Conservation (phyloP, 2,797 vertebrate species). For the Zonotrichia albicollis region DNA sequence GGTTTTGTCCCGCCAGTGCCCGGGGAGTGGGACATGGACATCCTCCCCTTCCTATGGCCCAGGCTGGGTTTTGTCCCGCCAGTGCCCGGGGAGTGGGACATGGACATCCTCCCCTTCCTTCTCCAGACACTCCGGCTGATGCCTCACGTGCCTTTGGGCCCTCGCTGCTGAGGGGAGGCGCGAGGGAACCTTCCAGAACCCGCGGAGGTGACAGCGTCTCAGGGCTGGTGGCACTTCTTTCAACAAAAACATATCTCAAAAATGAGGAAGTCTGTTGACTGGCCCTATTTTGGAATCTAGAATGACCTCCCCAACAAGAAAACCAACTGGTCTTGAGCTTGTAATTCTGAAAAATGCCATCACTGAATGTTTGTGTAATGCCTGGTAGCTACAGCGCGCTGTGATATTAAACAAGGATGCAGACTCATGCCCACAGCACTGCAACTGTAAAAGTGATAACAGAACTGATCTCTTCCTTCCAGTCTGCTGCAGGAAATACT, state of each 20-base stretch:
- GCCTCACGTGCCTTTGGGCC: background rate
- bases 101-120: fast-evolving
- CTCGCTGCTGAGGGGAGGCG: fast-evolving
- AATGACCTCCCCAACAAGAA: background rate
- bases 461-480: background rate
- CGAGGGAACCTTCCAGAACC: background rate
- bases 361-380: background rate
- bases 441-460: background rate
- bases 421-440: background rate
- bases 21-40: fast-evolving
- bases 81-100: fast-evolving
- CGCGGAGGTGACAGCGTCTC: fast-evolving
- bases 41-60: too few relatives aligned
- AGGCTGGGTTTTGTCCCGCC: background rate
- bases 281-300: background rate
- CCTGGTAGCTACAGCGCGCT: background rate
- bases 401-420: background rate
- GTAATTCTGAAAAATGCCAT: background rate
- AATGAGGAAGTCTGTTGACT: background rate
- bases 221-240: background rate
- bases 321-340: background rate
- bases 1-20: fast-evolving
- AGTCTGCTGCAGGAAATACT: background rate
- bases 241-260: background rate
- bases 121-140: background rate